These are phyloP conservation scores for Anastrepha ludens DNA, from an alignment of 1,140 invertebrate genomes.

Conservation along the genomic window DNA sequence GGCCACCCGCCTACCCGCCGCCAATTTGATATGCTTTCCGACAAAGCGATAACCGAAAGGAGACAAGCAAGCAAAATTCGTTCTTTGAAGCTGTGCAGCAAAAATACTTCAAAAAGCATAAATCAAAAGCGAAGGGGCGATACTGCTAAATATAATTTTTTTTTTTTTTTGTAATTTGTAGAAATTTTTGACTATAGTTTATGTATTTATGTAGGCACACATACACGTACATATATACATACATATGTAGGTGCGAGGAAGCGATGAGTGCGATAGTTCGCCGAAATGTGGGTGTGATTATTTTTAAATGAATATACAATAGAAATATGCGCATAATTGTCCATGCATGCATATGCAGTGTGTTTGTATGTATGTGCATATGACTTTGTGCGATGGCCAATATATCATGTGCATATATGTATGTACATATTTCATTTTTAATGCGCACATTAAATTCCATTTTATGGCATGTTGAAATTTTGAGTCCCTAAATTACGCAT, in stretches of 20 bases:
- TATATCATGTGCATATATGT: conserved; percentile 48
- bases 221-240: too few species aligned
- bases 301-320: conserved; percentile 51
- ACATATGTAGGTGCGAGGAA: not conserved
- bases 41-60: not conserved
- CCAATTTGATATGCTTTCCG: conserved; percentile 15
- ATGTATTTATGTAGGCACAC: too few species aligned
- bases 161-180: not conserved
- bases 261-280: not conserved
- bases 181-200: not conserved
- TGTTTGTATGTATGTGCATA: not conserved
- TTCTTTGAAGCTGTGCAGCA: not conserved
- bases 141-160: conserved; percentile 37
- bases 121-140: conserved; percentile 39
- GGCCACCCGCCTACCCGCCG: not conserved
- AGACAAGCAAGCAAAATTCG: not conserved
- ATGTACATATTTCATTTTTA: conserved; percentile 53
- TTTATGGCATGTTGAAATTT: conserved; percentile 50
- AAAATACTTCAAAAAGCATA: conserved; percentile 29
- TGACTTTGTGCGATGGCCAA: not conserved
- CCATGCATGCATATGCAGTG: not conserved
- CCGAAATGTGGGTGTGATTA: conserved; percentile 49
- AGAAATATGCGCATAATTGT: conserved; percentile 31
- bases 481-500: conserved; percentile 48
- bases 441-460: conserved; percentile 47